Evolutionary conservation across 2,888 invertebrate species (phyloP), one percentile per base, ranked within the genome.

Genomic region (Calameuta idolon): DNA sequence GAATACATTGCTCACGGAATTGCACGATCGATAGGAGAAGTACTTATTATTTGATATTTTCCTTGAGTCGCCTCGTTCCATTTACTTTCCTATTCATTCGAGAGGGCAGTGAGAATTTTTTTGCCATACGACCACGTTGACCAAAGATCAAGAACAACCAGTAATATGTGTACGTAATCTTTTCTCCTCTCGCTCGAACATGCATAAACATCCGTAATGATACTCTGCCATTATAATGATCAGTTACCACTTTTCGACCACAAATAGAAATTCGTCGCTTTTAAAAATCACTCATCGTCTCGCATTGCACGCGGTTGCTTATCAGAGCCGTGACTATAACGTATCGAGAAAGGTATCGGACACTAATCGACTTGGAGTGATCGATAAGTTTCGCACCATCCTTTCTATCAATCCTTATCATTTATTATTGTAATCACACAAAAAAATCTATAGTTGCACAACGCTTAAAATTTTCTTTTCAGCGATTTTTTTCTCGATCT

Each of bases 131-230:
- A 75, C 69, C 75, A 81, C 78, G 77, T 78, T 76, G 83, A 84
- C 77, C 87, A 88, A 86, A 87, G 87, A 88, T 88, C 88, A 87
- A 87, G 85, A 86, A 81, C 85, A 81, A 83, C 85, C 81, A 77
- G 84, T 85, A 34, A 75, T 31, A 34, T 31, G 75, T 55, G 69
- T 35, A 35, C 74, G n/a, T n/a, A 74, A 33, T 34, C n/a, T 74
- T 74, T 74, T 74, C 74, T 74, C 74, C 31, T 71, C 23, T 34
- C 31, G 31, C 71, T 12, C 71, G 71, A 33, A 34, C n/a, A 33
- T 12, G 33, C 33, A 34, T 34, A 23, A 71, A 15, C 71, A 31
- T 71, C 55, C 23, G 55, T 55, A 55, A 55, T 55, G 9, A 23
- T 55, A 55, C 55, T 55, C 9, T 55, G 23, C 9, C 55, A 23